Evolutionary conservation across 2,888 invertebrate species (phyloP).

Genomic region (Abscondita cerata): DNA sequence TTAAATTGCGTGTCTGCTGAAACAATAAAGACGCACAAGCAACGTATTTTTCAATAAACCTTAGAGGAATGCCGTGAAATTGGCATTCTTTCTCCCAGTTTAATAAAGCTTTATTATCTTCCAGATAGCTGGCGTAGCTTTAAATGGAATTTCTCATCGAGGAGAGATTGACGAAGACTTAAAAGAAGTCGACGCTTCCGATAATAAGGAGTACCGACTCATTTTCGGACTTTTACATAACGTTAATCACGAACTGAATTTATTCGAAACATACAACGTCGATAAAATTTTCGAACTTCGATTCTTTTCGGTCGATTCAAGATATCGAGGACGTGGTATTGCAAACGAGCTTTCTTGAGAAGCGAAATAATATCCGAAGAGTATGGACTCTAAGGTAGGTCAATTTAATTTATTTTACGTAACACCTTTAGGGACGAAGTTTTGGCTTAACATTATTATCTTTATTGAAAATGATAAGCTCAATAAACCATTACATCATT

Average conservation of each 20-base stretch:
- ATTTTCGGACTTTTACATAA: conserved; percentile 80
- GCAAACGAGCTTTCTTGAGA: conserved; percentile 73
- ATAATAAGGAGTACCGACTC: conserved; percentile 76
- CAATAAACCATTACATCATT: too few relatives aligned
- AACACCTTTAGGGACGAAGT: too few relatives aligned
- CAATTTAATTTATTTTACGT: not conserved
- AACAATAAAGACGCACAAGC: conserved; percentile 28
- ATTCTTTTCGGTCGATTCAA: conserved; percentile 78
- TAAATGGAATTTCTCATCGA: conserved; percentile 78
- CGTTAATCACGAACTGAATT: conserved; percentile 71
- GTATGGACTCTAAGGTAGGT: conserved; percentile 72
- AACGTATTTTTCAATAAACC: conserved; percentile 23
- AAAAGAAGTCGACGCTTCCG: conserved; percentile 69
- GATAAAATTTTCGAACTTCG: conserved; percentile 80
- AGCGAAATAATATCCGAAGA: conserved; percentile 72
- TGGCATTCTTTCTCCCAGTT: conserved; percentile 31
- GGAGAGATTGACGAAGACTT: conserved; percentile 76
- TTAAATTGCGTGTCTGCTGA: not conserved
- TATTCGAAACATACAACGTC: conserved; percentile 72
- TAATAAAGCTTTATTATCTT: conserved; percentile 46
- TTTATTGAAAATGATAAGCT: too few relatives aligned
- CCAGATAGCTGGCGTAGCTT: conserved; percentile 79
- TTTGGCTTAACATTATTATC: too few relatives aligned
- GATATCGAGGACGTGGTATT: conserved; percentile 75
- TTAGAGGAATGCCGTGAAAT: conserved; percentile 26